Percentiles rank a stretch among this genome's conserved stretches.
These are phyloP conservation scores for Chloroceryle aenea DNA, from an alignment of 2,113 vertebrate genomes.

Conservation along the genomic window DNA sequence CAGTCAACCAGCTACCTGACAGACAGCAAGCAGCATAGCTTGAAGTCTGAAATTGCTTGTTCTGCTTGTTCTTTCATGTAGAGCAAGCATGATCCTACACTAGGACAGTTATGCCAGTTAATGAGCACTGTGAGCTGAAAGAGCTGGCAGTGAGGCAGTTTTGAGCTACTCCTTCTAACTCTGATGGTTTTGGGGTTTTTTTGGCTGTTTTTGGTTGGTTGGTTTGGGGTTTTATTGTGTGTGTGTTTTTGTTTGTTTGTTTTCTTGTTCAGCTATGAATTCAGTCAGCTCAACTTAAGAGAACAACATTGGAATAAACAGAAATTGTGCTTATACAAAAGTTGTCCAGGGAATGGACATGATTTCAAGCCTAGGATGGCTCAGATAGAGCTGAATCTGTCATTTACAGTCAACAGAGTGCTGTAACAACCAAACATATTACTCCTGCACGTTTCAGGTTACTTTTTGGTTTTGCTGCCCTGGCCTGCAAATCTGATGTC, in stretches of 20 bases:
- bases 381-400: background rate
- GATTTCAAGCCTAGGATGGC: background rate
- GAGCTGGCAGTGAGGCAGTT: background rate
- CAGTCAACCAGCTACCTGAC: background rate
- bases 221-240: too few species aligned
- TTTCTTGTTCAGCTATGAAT: background rate
- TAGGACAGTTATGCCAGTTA: background rate
- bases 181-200: too few species aligned
- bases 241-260: background rate
- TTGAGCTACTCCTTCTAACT: background rate
- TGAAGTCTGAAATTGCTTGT: background rate
- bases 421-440: background rate
- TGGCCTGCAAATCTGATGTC: background rate
- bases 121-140: background rate
- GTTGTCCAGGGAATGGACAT: background rate
- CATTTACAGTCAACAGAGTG: background rate
- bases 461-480: background rate
- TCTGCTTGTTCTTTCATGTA: background rate
- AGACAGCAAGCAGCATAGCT: background rate
- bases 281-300: background rate
- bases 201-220: too few species aligned
- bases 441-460: background rate
- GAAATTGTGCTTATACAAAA: background rate
- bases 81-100: background rate
- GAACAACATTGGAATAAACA: background rate